Evolutionary conservation across 2,797 vertebrate genomes (phyloP), one percentile per base, ranked within the genome.

Genomic region (Catamblyrhynchus diadema): DNA sequence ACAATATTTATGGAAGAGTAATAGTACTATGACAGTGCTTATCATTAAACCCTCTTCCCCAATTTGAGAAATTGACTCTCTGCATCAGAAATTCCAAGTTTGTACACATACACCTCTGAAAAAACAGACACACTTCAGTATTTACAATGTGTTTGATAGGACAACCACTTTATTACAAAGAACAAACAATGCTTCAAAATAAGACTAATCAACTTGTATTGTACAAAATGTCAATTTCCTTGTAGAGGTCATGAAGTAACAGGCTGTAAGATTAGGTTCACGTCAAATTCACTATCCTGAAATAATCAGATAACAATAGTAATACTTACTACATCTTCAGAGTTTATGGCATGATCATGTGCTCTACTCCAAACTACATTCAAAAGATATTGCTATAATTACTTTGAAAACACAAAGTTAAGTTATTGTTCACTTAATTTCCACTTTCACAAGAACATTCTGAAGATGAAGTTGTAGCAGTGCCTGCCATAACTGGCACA

Each of bases 121-220:
- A 30, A 81, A 73, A 30, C 12, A 89, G 66, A 73, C 60, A 11
- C 37, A 14, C 24, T 20, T 51, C 67, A 53, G 64, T 32, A 66
- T 47, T 81, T 66, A 73, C 62, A 88, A 66, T 28, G 78, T 0
- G 0, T 73, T 79, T 81, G 90, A 91, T 77, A 96, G 91, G 94
- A 97, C 96, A 95, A 96, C 93, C 96, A 97, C 96, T 97, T 97
- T 97, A 97, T 97, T 97, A 97, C 96, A 97, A 97, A 97, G 94
- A 95, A 94, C 95, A 93, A 96, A 96, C 94, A 92, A 95, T 64
- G 90, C 94, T 94, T 66, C 1, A 21, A 96, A 94, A 67, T 91
- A 93, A 96, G 95, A 94, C 95, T 18, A 67, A 77, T 90, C 85
- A 88, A 95, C 89, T 95, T 69, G 80, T 89, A 81, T 94, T 82